Conservation (phyloP, 2,797 vertebrate genomes). For the Anomalospiza imberbis region DNA sequence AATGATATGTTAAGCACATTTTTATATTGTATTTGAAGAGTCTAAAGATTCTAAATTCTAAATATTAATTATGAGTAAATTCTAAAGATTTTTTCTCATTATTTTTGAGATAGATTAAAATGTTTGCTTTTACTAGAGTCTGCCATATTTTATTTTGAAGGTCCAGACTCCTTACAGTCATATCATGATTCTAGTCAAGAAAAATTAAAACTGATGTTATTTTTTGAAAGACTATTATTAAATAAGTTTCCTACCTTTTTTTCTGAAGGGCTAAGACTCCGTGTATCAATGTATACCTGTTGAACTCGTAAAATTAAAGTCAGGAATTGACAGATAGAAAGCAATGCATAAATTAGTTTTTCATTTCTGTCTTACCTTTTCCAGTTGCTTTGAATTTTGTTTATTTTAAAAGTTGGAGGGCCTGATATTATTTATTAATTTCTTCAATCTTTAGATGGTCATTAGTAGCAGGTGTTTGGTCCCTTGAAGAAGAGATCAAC, state of each 20-base stretch:
- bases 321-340: not conserved
- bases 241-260: not conserved
- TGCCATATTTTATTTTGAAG: not conserved
- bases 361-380: not conserved
- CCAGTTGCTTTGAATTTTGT: not conserved
- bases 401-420: not conserved
- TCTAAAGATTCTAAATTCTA: not conserved
- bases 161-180: not conserved
- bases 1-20: fast-evolving
- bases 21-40: not conserved
- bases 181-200: not conserved
- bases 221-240: not conserved
- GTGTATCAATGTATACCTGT: too few species aligned
- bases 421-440: not conserved
- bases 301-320: not conserved
- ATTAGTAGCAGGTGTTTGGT: not conserved
- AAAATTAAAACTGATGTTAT: not conserved
- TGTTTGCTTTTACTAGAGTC: not conserved
- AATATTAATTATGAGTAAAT: not conserved
- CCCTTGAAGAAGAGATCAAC: not conserved
- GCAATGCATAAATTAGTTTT: not conserved
- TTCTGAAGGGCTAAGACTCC: not conserved
- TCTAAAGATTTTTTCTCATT: not conserved
- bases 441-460: not conserved
- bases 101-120: not conserved